Percentiles rank a stretch among this genome's conserved stretches.
Evolutionary conservation across 2,113 vertebrate species (phyloP).

Genomic region (Sula dactylatra): DNA sequence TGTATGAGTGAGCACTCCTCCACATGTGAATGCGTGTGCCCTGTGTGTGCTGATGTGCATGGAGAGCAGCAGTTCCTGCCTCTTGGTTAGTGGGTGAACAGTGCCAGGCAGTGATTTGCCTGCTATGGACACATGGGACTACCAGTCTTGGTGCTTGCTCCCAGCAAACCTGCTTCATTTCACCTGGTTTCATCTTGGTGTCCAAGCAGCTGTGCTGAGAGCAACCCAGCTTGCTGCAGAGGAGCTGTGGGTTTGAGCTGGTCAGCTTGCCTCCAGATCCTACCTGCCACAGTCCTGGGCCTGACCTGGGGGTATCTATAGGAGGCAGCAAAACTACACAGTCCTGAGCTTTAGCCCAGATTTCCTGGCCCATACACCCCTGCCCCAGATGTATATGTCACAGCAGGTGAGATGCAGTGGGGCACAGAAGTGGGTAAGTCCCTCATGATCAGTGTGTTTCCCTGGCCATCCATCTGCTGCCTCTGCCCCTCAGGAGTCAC

Average conservation of each 20-base stretch:
- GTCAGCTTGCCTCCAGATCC: not conserved
- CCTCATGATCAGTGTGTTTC: not conserved
- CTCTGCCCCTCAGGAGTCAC: not conserved
- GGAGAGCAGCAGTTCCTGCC: not conserved
- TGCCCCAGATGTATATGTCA: not conserved
- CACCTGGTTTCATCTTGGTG: not conserved
- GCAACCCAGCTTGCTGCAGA: not conserved
- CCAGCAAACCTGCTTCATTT: not conserved
- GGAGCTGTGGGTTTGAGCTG: not conserved
- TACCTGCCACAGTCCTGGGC: not conserved
- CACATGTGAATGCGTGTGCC: not conserved
- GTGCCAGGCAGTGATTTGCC: not conserved
- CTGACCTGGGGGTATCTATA: not conserved
- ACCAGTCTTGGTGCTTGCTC: accelerated
- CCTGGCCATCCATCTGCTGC: not conserved
- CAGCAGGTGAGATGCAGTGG: not conserved
- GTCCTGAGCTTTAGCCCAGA: not conserved
- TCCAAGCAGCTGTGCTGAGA: not conserved
- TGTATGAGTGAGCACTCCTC: not conserved
- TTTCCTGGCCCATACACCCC: not conserved
- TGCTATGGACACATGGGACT: accelerated
- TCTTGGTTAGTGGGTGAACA: not conserved
- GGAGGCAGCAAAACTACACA: not conserved
- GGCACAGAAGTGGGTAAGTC: not conserved
- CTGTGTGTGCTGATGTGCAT: accelerated